phyloP scores from a whole-genome alignment of 2,797 vertebrate species.

The Acipenser transmontanus region DNA sequence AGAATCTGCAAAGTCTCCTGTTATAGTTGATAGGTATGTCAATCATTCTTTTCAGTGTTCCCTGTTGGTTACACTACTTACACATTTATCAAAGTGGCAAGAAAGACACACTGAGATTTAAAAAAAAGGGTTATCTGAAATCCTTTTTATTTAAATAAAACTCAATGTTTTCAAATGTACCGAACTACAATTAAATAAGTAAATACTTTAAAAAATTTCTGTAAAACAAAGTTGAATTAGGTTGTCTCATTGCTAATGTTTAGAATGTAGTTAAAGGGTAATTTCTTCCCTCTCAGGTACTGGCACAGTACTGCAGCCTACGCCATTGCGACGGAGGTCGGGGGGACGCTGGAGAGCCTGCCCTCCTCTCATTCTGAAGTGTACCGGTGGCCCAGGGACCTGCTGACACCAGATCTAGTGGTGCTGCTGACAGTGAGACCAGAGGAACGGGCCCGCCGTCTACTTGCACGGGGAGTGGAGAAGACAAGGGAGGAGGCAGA shows the following conservation, averaged over 20 bases:
- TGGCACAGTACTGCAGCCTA: slow-evolving; percentile 94
- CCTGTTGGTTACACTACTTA: no score
- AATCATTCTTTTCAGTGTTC: not conserved
- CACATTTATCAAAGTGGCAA: no score
- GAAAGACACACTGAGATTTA: no score
- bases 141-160: not conserved
- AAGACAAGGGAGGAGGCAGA: slow-evolving; percentile 76
- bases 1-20: slow-evolving; percentile 59
- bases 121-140: no score
- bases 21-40: slow-evolving; percentile 85
- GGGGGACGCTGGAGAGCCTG: slow-evolving; percentile 62
- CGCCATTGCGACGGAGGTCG: slow-evolving; percentile 79
- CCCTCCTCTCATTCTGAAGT: slow-evolving; percentile 64
- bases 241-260: not conserved
- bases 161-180: not conserved
- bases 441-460: slow-evolving; percentile 65
- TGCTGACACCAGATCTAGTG: slow-evolving; percentile 75
- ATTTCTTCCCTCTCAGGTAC: slow-evolving; percentile 54
- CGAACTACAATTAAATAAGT: not conserved
- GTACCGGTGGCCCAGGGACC: slow-evolving; percentile 81
- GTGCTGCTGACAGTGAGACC: slow-evolving; percentile 74
- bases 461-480: slow-evolving; percentile 60
- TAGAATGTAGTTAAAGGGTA: not conserved
- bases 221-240: not conserved
- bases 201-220: not conserved